Evolutionary conservation across 1,140 invertebrate genomes (phyloP), one percentile per base, ranked within the genome.

Genomic region (Neodiprion pinetum): DNA sequence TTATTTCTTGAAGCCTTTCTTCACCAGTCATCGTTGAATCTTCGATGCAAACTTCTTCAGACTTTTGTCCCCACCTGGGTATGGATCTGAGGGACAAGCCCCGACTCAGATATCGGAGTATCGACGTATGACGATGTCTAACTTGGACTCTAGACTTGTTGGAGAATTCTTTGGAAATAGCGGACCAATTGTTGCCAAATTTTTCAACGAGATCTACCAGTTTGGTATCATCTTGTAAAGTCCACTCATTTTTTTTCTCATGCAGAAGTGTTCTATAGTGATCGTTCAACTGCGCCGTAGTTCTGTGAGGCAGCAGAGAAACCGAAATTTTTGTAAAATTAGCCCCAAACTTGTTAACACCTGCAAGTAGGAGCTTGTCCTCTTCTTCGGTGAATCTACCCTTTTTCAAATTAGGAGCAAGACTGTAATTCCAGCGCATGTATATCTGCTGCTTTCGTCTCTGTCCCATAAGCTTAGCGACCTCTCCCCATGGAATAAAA

Each of bases 401-500:
- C 81, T 91, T 92, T 48, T 80, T 86, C 21, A 90, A 75, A 50
- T 84, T 78, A 9, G 88, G 87, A 9, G 86, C 81, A 3, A 89
- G 84, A 48, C 86, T 88, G 21, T 88, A 88, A 49, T 79, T 88
- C 83, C 87, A 88, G 53, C 89, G 88, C 71, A 85, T 86, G 79
- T 93, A 92, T 61, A 93, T 81, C 80, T 94, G 93, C 1, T 90
- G 89, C 80, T 92, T 93, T 0, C 90, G 91, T 78, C 91, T 87
- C 50, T 90, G 90, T 8, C 89, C 87, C 84, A 94, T 91, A 53
- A 90, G 89, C 50, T 87, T 86, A 9, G 90, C 86, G 1, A 94
- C 88, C 73, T 90, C 90, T 1, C 88, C 85, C 93, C 93, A 95
- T 8, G 92, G 91, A 72, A 93, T 92, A 28, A 90, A 91, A 71